phyloP scores from a whole-genome alignment of 2,797 vertebrate species.

The Sphenopsis melanotis region DNA sequence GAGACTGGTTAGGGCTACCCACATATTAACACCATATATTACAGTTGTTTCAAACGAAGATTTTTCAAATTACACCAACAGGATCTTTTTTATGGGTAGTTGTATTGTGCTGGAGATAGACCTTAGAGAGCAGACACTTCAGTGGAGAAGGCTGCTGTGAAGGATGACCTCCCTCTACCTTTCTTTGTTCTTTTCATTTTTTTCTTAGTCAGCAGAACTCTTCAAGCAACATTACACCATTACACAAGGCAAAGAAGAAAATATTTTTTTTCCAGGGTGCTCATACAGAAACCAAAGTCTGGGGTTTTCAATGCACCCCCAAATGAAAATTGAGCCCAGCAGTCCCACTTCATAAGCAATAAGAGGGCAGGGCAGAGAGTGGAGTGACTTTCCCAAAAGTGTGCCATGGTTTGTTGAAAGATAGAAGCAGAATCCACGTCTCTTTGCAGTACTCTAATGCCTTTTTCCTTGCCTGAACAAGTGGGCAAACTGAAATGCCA shows the following conservation, averaged over 20 bases:
- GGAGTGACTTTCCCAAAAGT: neutral
- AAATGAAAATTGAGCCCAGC: neutral
- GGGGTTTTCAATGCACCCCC: neutral
- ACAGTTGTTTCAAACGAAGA: neutral
- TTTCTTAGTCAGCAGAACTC: neutral
- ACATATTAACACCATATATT: neutral
- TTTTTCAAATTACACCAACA: conserved; percentile 1
- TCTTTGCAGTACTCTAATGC: neutral
- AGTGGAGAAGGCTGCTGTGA: neutral
- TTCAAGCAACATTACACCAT: neutral
- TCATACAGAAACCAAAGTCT: neutral
- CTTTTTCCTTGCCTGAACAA: neutral
- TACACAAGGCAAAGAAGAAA: neutral
- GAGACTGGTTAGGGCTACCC: neutral
- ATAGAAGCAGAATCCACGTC: neutral
- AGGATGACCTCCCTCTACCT: neutral
- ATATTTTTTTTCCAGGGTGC: neutral
- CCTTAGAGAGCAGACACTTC: conserved; percentile 3
- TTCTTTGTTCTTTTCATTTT: neutral
- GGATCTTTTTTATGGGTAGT: neutral
- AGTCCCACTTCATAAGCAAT: neutral
- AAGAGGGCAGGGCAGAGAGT: neutral
- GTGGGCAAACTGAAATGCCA: neutral
- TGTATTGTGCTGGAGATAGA: neutral
- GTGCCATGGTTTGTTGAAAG: fast-evolving